A percentile compares a stretch with the other conserved stretches of the same genome.
These are phyloP conservation scores for Leiothrix lutea DNA, from an alignment of 2,113 vertebrate genomes.

Conservation along the genomic window DNA sequence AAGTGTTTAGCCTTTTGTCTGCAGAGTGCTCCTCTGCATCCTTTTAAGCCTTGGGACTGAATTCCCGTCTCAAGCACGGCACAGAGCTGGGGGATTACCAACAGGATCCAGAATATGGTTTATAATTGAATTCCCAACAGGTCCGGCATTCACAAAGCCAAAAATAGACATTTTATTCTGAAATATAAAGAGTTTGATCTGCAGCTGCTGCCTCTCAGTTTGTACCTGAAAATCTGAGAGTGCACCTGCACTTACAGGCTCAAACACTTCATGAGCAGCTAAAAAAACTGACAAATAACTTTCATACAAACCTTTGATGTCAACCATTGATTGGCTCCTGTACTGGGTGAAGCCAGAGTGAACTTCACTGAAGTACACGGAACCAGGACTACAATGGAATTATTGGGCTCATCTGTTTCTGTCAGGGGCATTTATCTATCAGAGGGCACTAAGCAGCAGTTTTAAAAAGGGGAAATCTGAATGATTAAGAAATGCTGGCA, in stretches of 20 bases:
- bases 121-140: background rate
- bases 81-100: background rate
- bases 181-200: background rate
- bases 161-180: background rate
- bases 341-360: background rate
- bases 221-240: background rate
- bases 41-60: background rate
- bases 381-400: rapidly evolving
- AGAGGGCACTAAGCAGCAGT: background rate
- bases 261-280: background rate
- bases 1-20: background rate
- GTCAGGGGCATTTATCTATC: background rate
- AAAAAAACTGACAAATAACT: background rate
- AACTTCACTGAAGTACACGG: background rate
- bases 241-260: background rate
- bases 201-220: background rate
- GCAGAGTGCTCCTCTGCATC: background rate
- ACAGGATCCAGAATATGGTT: background rate
- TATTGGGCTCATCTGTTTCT: background rate
- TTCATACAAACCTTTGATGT: background rate
- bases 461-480: background rate
- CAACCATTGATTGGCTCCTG: background rate
- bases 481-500: background rate
- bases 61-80: background rate
- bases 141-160: background rate